Conservation (phyloP, 2,888 invertebrate species). For the Melitaea athalia region DNA sequence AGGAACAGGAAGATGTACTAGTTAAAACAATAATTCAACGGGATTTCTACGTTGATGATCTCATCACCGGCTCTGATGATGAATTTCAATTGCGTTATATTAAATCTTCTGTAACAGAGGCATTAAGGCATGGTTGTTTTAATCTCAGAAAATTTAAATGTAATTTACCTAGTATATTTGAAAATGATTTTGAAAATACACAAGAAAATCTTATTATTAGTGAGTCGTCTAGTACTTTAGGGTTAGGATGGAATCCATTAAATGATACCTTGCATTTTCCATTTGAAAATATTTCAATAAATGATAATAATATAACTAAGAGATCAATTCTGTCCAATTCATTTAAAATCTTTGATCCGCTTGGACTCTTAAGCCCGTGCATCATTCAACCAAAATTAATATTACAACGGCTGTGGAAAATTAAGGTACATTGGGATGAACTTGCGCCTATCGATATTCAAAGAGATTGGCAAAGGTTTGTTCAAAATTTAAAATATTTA, state of each 20-base stretch:
- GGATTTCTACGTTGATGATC: slow-evolving; percentile 16
- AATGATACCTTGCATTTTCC: neutral
- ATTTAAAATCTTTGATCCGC: slow-evolving; percentile 11
- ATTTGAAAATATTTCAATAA: neutral
- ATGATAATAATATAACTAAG: slow-evolving; percentile 6
- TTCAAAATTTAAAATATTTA: too few relatives aligned
- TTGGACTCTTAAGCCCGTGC: slow-evolving; percentile 3
- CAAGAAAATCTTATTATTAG: too few relatives aligned
- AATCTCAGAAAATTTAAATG: slow-evolving; percentile 4
- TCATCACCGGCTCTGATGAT: slow-evolving; percentile 14
- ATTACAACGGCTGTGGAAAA: slow-evolving; percentile 7
- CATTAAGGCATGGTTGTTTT: neutral
- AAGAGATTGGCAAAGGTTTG: neutral
- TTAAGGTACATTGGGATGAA: slow-evolving; percentile 8
- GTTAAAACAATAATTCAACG: slow-evolving; percentile 5
- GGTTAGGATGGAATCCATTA: too few relatives aligned
- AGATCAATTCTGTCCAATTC: neutral
- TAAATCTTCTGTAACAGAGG: neutral
- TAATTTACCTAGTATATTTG: neutral
- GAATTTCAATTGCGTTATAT: slow-evolving; percentile 1
- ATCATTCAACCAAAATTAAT: slow-evolving; percentile 3
- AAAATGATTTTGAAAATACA: neutral
- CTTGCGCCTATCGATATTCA: slow-evolving; percentile 1
- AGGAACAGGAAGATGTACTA: slow-evolving; percentile 31
- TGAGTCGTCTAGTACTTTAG: too few relatives aligned